Evolutionary conservation across 2,113 vertebrate species (phyloP).

Genomic region (Perca fluviatilis): DNA sequence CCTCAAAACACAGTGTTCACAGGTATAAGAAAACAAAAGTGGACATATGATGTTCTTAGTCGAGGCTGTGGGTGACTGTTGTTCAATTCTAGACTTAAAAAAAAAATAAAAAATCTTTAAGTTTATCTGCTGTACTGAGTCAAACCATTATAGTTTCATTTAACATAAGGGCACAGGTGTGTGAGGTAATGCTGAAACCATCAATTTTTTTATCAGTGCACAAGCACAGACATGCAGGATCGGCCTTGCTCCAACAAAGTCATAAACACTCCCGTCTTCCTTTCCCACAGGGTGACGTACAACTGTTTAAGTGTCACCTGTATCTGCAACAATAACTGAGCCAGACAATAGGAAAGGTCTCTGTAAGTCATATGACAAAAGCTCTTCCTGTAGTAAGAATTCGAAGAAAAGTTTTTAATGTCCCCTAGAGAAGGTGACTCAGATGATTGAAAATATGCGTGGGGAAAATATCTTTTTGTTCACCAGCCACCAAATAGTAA

Average conservation of each 20-base stretch:
- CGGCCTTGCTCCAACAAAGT: background rate
- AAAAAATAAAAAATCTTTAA: too few relatives aligned
- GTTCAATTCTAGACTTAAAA: background rate
- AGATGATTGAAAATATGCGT: background rate
- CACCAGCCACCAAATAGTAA: background rate
- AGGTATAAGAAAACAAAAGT: constrained; percentile 8
- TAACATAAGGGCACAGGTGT: background rate
- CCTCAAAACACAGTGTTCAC: constrained; percentile 15
- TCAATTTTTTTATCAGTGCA: constrained; percentile 13
- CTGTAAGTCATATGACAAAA: background rate
- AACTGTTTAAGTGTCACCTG: constrained; percentile 13
- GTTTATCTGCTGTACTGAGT: constrained; percentile 6
- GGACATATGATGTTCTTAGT: constrained; percentile 18
- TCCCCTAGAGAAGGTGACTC: background rate
- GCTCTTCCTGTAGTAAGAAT: constrained; percentile 1
- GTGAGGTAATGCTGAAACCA: constrained; percentile 38
- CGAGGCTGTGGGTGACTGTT: background rate
- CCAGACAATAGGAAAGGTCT: constrained; percentile 14
- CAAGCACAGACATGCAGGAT: constrained; percentile 30
- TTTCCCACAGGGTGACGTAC: constrained; percentile 36
- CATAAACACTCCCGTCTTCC: constrained; percentile 21
- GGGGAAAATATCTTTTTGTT: constrained; percentile 7
- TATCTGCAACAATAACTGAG: constrained; percentile 12
- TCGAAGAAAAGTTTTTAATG: background rate
- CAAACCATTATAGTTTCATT: background rate